A percentile compares a stretch with the other conserved stretches of the same genome.
Evolutionary conservation across 2,113 vertebrate genomes (phyloP).

Genomic region (Pseudolaguvia tuberculata): DNA sequence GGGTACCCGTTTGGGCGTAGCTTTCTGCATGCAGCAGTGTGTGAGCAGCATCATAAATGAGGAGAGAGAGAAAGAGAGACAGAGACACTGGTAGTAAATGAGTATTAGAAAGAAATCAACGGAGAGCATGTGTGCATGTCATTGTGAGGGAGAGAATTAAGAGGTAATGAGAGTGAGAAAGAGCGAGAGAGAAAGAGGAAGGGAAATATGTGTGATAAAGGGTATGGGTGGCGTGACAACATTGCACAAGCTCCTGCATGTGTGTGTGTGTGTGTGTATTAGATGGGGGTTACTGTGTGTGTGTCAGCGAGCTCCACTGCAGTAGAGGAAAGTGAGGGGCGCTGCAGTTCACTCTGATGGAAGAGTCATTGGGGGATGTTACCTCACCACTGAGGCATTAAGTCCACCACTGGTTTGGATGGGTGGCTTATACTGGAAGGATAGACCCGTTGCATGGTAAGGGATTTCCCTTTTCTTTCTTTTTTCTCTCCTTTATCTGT

Average conservation of each 20-base stretch:
- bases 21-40: slow-evolving; percentile 66
- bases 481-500: not conserved
- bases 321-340: slow-evolving; percentile 43
- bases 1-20: slow-evolving; percentile 54
- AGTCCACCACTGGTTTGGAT: slow-evolving; percentile 34
- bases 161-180: slow-evolving; percentile 32
- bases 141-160: slow-evolving; percentile 24
- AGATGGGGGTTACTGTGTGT: slow-evolving; percentile 18
- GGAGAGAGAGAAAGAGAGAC: slow-evolving; percentile 36
- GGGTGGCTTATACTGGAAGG: slow-evolving; percentile 34
- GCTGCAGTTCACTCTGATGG: slow-evolving; percentile 43
- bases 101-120: slow-evolving; percentile 24
- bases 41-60: slow-evolving; percentile 73
- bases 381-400: slow-evolving; percentile 35
- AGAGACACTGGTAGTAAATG: slow-evolving; percentile 25
- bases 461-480: slow-evolving; percentile 32
- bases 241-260: slow-evolving; percentile 25
- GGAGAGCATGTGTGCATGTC: slow-evolving; percentile 18
- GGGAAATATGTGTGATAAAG: slow-evolving; percentile 16
- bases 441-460: slow-evolving; percentile 39
- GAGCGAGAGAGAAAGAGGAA: slow-evolving; percentile 37
- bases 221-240: slow-evolving; percentile 28
- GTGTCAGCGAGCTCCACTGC: slow-evolving; percentile 38
- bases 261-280: slow-evolving; percentile 15
- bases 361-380: slow-evolving; percentile 38